Percentiles rank a stretch among this genome's conserved stretches.
phyloP scores from a whole-genome alignment of 2,888 invertebrate genomes.

The Acleris literana region DNA sequence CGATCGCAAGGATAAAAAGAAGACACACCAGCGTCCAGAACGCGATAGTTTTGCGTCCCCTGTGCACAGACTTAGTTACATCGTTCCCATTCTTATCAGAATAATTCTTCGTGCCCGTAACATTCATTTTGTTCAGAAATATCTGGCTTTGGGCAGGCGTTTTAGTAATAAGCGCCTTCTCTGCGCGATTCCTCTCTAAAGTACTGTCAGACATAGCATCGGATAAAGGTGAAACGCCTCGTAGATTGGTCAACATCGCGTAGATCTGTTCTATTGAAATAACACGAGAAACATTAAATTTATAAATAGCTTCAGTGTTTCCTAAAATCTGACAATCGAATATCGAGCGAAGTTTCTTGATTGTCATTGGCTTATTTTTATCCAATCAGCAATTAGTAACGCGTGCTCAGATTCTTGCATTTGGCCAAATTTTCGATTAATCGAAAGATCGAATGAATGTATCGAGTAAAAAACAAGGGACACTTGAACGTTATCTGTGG shows the following conservation, averaged over 20 bases:
- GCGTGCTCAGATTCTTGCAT: conserved; percentile 23
- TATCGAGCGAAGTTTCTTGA: conserved; percentile 63
- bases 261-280: conserved; percentile 25
- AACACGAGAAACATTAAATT: conserved; percentile 44
- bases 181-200: conserved; percentile 67
- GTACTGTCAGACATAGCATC: conserved; percentile 74
- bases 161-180: conserved; percentile 71
- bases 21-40: conserved; percentile 91
- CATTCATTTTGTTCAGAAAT: conserved; percentile 54
- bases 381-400: conserved; percentile 46
- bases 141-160: conserved; percentile 64
- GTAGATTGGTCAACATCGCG: conserved; percentile 61
- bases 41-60: conserved; percentile 86
- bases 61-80: conserved; percentile 64
- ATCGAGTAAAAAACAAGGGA: neutral
- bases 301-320: conserved; percentile 64
- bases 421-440: conserved; percentile 12
- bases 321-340: conserved; percentile 60
- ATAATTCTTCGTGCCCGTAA: conserved; percentile 61
- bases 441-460: conserved; percentile 8
- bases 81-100: conserved; percentile 78
- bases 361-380: conserved; percentile 53
- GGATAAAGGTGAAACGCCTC: conserved; percentile 71
- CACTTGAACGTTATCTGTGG: conserved; percentile 10
- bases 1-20: conserved; percentile 88